Base-by-base conservation (phyloP, 2,797 vertebrate species). In the Eulemur rubriventer region DNA sequence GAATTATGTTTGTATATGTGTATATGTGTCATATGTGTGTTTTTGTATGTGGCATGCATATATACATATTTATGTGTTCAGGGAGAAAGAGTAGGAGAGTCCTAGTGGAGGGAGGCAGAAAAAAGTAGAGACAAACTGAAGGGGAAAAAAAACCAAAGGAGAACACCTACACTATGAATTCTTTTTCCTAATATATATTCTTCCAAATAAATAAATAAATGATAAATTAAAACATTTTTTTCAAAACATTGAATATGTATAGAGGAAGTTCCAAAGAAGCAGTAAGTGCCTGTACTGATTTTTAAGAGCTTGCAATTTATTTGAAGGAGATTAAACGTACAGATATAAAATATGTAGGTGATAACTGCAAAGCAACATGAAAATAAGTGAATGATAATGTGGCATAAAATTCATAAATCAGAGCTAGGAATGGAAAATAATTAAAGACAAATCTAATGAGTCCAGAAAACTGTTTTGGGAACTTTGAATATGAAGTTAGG, bases 301-400 rank as follows among this genome's bases (percentile, higher is more conserved):
- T 82, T 94, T 81, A 93, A 93, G 76, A 85, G 61, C 55, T 90
- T 97, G 67, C 28, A 97, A 95, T 91, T 96, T 93, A 95, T 96
- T 78, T 85, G 69, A 57, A 94, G 80, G 52, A 95, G 75, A 89
- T 78, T 86, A 85, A 87, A 96, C 11, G 0, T 94, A 96, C 79
- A 94, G 70, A 94, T 90, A 93, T 73, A 83, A 95, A 81, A 95
- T 89, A 94, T 0, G 6, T 84, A 89, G 16, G 35, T 48, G 33
- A 82, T 43, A 75, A 95, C 87, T 95, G 65, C 79, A 97, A 85
- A 91, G 41, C 28, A 48, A 84, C 52, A 61, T 63, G 75, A 83
- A 91, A 96, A 89, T 24, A 72, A 96, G 55, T 63, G 65, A 94
- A 76, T 95, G 14, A 94, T 91, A 96, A 89, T 73, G 80, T 41